Conservation (phyloP, 2,888 invertebrate species). For the Pherbina coryleti region DNA sequence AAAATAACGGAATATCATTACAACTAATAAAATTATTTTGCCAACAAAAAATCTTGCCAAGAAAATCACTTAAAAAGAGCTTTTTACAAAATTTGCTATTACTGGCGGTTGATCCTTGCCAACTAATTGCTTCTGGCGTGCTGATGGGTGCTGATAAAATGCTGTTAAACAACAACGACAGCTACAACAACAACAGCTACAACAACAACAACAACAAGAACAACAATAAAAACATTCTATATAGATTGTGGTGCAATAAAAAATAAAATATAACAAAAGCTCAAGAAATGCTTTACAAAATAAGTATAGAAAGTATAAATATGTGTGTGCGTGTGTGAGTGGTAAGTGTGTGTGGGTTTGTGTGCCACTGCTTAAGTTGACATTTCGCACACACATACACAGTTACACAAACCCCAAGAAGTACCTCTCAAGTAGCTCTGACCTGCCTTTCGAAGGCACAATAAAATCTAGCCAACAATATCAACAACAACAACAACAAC, state of each 20-base stretch:
- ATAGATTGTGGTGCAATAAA: no score
- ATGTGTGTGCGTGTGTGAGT: not conserved
- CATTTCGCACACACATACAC: no score
- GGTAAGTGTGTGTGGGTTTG: not conserved
- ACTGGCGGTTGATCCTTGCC: not conserved
- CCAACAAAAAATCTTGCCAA: not conserved
- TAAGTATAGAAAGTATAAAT: not conserved
- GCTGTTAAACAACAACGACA: not conserved
- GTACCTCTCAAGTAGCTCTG: constrained; percentile 20
- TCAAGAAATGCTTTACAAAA: no score
- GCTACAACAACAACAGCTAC: not conserved
- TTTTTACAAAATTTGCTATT: not conserved
- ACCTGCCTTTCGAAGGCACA: not conserved
- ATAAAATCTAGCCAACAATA: not conserved
- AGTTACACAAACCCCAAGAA: not conserved
- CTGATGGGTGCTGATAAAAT: not conserved
- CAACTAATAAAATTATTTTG: no score
- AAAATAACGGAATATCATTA: no score
- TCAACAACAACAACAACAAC: constrained; percentile 7
- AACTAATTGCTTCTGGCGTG: constrained; percentile 15
- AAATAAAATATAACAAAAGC: no score
- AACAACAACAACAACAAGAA: not conserved
- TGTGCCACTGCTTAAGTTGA: not conserved
- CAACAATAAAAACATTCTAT: not conserved
- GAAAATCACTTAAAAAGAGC: constrained; percentile 16